Base-by-base conservation (phyloP, 2,113 vertebrate species). In the Gobio gobio region DNA sequence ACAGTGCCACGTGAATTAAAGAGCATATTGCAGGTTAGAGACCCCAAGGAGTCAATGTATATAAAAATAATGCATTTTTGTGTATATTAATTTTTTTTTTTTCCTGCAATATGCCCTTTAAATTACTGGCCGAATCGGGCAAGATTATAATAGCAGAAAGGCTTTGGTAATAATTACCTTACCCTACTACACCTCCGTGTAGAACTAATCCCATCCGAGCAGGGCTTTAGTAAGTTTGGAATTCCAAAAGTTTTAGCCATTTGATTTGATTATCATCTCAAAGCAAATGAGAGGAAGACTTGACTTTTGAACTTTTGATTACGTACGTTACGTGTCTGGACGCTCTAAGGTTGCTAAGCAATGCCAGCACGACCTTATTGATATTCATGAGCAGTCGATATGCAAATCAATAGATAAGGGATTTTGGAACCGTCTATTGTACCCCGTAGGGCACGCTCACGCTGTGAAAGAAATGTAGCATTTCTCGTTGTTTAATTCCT, bases 371-470 rank as follows among this genome's bases (percentile, higher is more conserved):
- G 22, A 20, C n/a, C 78, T 80, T 20, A 80, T 80, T 64, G 10
- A 49, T 80, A 64, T 63, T 63, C 40, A 64, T 49, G 43, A 80
- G 40, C 40, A 16, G 16, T 18, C 51, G 36, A 22, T n/a, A 13
- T n/a, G 72, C 51, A 36, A 58, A 56, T 36, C 24, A 8, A 49
- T 76, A 29, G 24, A 54, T 18, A 29, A 51, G 54, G 14, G 47
- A 66, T n/a, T 70, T 58, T 45, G 64, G 84, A 80, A n/a, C 47
- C 24, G 20, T 73, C 76, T 64, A 85, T 72, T 79, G 43, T 33
- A 9, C 49, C 36, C 7, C 24, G 29, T 5, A 16, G 51, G 47
- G 29, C 24, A 29, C 36, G 18, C 3, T 22, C 24, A 29, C 36
- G 18, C 3, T 10, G 4, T 22, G 9, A 84, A 49, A 63, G 1